phyloP scores from a whole-genome alignment of 2,113 vertebrate genomes.

The Ramphastos sulfuratus region DNA sequence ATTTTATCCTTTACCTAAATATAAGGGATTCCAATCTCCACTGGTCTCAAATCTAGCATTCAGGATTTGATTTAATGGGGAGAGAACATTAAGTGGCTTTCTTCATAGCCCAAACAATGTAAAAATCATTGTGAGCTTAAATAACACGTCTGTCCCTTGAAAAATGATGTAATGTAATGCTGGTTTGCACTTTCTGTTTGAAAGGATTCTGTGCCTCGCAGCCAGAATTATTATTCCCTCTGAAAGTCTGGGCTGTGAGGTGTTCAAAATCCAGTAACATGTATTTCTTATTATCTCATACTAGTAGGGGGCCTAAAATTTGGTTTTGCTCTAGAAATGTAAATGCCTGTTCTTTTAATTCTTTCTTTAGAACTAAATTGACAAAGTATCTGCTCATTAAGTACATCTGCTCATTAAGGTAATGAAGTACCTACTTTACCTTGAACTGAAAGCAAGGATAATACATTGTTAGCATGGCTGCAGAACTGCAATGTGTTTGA shows the following conservation, averaged over 20 bases:
- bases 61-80: neutral
- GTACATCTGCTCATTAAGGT: slow-evolving; percentile 60
- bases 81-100: slow-evolving; percentile 28
- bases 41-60: slow-evolving; percentile 26
- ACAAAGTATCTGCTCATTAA: slow-evolving; percentile 55
- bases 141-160: slow-evolving; percentile 13
- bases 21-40: neutral
- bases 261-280: neutral
- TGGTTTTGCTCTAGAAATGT: slow-evolving; percentile 36
- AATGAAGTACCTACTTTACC: slow-evolving; percentile 48
- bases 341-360: slow-evolving; percentile 21
- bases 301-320: slow-evolving; percentile 21
- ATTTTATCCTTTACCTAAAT: slow-evolving; percentile 38
- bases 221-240: slow-evolving; percentile 45
- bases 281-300: slow-evolving; percentile 37
- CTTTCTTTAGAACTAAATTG: slow-evolving; percentile 47
- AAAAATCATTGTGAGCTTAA: slow-evolving; percentile 31
- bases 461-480: slow-evolving; percentile 16
- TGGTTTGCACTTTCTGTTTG: slow-evolving; percentile 29
- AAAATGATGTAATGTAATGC: slow-evolving; percentile 4
- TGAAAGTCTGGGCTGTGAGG: slow-evolving; percentile 48
- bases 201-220: slow-evolving; percentile 57
- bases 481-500: neutral
- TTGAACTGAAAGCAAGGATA: slow-evolving; percentile 22
- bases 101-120: slow-evolving; percentile 56